Conservation (phyloP, 2,888 invertebrate genomes). For the Polyommatus iphigenia region DNA sequence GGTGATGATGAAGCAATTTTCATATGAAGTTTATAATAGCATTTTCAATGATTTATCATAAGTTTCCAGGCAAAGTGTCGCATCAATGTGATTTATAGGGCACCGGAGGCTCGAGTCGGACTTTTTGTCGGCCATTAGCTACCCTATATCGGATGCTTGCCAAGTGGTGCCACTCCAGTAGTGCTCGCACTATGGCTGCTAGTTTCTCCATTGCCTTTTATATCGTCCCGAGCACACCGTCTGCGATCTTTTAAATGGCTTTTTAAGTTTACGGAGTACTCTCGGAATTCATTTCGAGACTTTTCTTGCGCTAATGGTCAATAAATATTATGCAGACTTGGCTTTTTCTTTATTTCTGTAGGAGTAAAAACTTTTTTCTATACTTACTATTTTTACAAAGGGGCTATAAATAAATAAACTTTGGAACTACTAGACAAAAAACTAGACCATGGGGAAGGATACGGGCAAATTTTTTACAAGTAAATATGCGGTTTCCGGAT, state of each 20-base stretch:
- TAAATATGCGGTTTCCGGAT: background rate
- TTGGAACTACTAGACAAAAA: background rate
- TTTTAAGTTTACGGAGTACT: slow-evolving; percentile 25
- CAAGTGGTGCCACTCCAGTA: slow-evolving; percentile 53
- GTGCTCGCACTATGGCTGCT: slow-evolving; percentile 43
- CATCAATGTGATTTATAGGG: slow-evolving; percentile 31
- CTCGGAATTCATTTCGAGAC: slow-evolving; percentile 6
- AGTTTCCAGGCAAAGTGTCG: slow-evolving; percentile 38
- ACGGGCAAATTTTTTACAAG: too few relatives aligned
- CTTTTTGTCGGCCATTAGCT: slow-evolving; percentile 46
- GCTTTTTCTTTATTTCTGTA: background rate
- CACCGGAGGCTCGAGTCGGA: slow-evolving; percentile 34
- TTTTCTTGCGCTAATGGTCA: slow-evolving; percentile 12
- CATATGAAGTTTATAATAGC: slow-evolving; percentile 40
- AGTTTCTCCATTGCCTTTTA: slow-evolving; percentile 38
- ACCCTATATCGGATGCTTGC: slow-evolving; percentile 51
- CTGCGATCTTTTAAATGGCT: slow-evolving; percentile 7
- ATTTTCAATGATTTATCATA: slow-evolving; percentile 34
- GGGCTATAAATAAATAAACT: background rate
- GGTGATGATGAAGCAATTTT: background rate
- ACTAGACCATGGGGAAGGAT: background rate
- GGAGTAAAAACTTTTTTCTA: background rate
- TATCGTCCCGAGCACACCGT: slow-evolving; percentile 11
- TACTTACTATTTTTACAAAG: background rate
- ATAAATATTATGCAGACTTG: slow-evolving; percentile 12